Evolutionary conservation across 2,888 invertebrate species (phyloP), one percentile per base, ranked within the genome.

Genomic region (Galeopsomyia nigrocyanea): DNA sequence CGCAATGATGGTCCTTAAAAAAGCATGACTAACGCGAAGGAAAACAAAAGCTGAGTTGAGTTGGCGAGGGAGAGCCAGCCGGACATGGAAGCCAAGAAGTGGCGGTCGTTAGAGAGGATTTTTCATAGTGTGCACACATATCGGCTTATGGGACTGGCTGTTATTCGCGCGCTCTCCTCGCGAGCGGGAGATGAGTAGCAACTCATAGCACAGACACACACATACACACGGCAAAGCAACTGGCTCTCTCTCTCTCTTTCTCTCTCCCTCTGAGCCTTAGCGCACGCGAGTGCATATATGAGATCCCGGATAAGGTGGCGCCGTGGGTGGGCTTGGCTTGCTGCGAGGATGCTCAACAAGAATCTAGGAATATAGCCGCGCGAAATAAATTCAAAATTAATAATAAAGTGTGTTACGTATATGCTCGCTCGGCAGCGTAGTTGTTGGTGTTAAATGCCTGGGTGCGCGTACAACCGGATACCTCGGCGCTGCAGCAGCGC

Each of bases 271-370:
- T 71, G n/a, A n/a, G n/a, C n/a, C n/a, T n/a, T n/a, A n/a, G n/a
- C 68, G 19, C 67, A 55, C 61, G 51, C 65, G 73, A 72, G 73
- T 74, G 39, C 76, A 74, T 78, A 74, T 78, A 77, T 77, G 77
- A 83, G 84, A 84, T 85, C 81, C 79, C 78, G 82, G 84, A 86
- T 85, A 85, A 85, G 82, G 81, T 82, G 82, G 82, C 86, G 80
- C 82, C 80, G 85, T 85, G 86, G 86, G 86, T 86, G 86, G 86
- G 80, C 85, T 55, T 55, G 9, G 57, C 49, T 47, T 31, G n/a
- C 26, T 10, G 9, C 68, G 6, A 10, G 31, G 65, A 39, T 60
- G 55, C 68, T 71, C 39, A 39, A 10, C 39, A 39, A 39, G 39
- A 39, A 71, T 71, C 74, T 71, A 50, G 66, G 64, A 68, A 56